Conservation (phyloP, 2,797 vertebrate species). For the Mormyrus proboscirostris region DNA sequence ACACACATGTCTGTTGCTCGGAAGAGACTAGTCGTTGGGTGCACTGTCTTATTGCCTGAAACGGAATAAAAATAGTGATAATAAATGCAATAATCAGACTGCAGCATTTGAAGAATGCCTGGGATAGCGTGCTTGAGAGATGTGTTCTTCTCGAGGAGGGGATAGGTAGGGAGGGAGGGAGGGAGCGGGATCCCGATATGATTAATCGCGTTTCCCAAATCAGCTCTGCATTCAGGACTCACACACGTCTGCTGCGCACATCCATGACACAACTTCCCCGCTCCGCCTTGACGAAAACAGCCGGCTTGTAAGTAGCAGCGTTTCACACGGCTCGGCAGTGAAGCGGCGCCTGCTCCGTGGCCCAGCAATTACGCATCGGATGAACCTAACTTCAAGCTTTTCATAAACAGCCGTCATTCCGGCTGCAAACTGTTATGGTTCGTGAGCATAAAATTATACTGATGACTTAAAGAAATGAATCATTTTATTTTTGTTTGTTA, state of each 20-base stretch:
- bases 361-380: neutral
- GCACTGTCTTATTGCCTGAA: conserved; percentile 17
- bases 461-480: conserved; percentile 2
- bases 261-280: neutral
- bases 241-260: conserved; percentile 21
- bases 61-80: conserved; percentile 17
- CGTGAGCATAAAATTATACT: neutral
- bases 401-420: neutral
- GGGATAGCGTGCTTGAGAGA: conserved; percentile 16
- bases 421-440: neutral
- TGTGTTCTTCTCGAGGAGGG: neutral
- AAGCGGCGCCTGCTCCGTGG: neutral
- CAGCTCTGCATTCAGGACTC: conserved; percentile 51
- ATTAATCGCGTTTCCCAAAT: conserved; percentile 53
- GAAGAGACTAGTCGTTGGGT: neutral
- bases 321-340: neutral
- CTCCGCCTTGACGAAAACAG: neutral
- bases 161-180: neutral
- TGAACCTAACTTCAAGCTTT: neutral
- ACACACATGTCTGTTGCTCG: conserved; percentile 19
- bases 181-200: conserved; percentile 35
- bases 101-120: neutral
- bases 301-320: neutral
- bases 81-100: conserved; percentile 23
- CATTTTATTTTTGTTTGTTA: neutral